These are phyloP conservation scores for Pholis gunnellus DNA, from an alignment of 2,113 vertebrate genomes.

Conservation along the genomic window DNA sequence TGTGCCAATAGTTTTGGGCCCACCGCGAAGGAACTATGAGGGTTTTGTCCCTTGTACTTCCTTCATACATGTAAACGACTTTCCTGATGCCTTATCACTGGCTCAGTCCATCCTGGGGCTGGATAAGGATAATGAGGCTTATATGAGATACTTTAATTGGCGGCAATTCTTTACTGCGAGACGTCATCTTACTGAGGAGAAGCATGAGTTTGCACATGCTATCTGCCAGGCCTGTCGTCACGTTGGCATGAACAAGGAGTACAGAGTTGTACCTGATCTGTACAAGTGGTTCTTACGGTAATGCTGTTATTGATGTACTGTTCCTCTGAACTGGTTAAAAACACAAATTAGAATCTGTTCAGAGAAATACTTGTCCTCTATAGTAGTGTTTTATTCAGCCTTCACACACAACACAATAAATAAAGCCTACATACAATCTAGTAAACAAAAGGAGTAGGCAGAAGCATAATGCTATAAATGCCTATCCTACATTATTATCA, in stretches of 20 bases:
- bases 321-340: not conserved
- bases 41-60: conserved; percentile 87
- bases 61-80: conserved; percentile 92
- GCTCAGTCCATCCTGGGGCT: conserved; percentile 87
- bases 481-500: too few relatives aligned
- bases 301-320: not conserved
- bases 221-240: conserved; percentile 90
- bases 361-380: not conserved
- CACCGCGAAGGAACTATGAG: conserved; percentile 91
- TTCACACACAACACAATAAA: not conserved
- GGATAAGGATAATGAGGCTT: conserved; percentile 87
- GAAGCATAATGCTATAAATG: too few relatives aligned
- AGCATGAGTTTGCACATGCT: conserved; percentile 60
- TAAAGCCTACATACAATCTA: not conserved
- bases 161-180: conserved; percentile 85
- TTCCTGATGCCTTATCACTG: conserved; percentile 84
- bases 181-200: conserved; percentile 82
- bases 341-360: not conserved
- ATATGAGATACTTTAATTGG: conserved; percentile 90
- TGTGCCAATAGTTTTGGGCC: conserved; percentile 89
- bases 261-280: conserved; percentile 87
- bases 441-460: too few relatives aligned
- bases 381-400: too few relatives aligned
- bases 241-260: conserved; percentile 85
- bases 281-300: conserved; percentile 85